Evolutionary conservation across 2,888 invertebrate genomes (phyloP), one percentile per base, ranked within the genome.

Genomic region (Meiosimyza decipiens): DNA sequence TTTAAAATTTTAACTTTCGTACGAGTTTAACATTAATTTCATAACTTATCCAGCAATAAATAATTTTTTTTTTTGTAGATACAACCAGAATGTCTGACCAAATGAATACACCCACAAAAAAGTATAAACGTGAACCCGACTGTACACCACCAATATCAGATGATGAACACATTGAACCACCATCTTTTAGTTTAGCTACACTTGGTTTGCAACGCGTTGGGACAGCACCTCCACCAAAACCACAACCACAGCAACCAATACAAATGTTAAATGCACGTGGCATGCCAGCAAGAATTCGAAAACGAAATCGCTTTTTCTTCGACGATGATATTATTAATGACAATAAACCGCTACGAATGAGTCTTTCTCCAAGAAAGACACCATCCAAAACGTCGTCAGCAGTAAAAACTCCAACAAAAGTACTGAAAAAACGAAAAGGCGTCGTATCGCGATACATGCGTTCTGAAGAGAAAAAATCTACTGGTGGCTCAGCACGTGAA

Each of bases 231-330:
- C 93, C 93, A 74, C 92, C 92, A 71, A 90, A 92, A 80, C 92
- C 93, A 15, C 89, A 91, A 80, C 89, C 90, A 6, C 89, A 89
- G 50, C 92, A 92, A 83, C 94, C 93, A 40, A 90, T 93, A n/a
- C 93, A 94, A 85, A 92, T 93, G 78, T 87, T 95, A 2, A 95
- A 95, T 84, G 92, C 95, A 2, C 90, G 95, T 81, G 95, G 95
- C 62, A 95, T 95, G 95, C 96, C 96, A 70, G 95, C 94, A 6
- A 90, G 97, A 73, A 95, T 96, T 78, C 90, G 96, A 49, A 97
- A 96, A 86, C 94, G 95, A 83, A 97, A 97, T 86, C 91, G 92
- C 81, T 89, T 96, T 71, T 96, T 96, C 85, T 96, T 92, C 86
- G 96, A 96, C 85, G 96, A 97, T 85, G 94, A 95, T 84, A 91